Evolutionary conservation across 2,113 vertebrate genomes (phyloP).

Genomic region (Platysteira castanea): DNA sequence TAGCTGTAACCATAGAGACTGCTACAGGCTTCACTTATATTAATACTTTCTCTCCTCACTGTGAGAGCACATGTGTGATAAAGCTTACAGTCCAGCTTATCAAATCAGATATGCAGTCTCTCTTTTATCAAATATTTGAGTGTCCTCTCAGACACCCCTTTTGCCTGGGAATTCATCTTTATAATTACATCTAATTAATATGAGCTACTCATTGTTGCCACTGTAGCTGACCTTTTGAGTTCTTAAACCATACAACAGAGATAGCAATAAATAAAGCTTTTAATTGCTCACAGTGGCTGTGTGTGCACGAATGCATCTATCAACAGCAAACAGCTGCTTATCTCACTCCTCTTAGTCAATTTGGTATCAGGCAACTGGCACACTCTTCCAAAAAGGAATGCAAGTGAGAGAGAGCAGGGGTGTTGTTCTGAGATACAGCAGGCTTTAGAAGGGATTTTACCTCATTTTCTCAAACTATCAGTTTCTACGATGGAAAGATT

Average conservation of each 20-base stretch:
- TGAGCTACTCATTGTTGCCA: background rate
- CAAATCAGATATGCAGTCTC: background rate
- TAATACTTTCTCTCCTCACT: background rate
- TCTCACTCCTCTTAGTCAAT: background rate
- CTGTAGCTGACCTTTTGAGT: background rate
- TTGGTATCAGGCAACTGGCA: background rate
- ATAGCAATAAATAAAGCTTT: background rate
- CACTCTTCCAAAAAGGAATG: background rate
- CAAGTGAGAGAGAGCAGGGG: background rate
- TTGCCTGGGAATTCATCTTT: background rate
- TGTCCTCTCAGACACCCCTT: background rate
- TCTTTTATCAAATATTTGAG: background rate
- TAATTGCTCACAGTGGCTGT: background rate
- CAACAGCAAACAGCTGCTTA: background rate
- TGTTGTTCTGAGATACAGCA: background rate
- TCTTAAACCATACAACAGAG: background rate
- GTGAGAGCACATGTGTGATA: background rate
- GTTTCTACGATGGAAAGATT: background rate
- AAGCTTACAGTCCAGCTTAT: background rate
- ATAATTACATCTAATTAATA: background rate
- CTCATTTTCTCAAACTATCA: background rate
- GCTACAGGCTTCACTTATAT: conserved; percentile 23
- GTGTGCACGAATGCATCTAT: background rate
- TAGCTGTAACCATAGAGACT: conserved; percentile 63
- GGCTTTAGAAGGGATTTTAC: background rate